phyloP scores from a whole-genome alignment of 2,797 vertebrate genomes.

The Bradypodion pumilum region DNA sequence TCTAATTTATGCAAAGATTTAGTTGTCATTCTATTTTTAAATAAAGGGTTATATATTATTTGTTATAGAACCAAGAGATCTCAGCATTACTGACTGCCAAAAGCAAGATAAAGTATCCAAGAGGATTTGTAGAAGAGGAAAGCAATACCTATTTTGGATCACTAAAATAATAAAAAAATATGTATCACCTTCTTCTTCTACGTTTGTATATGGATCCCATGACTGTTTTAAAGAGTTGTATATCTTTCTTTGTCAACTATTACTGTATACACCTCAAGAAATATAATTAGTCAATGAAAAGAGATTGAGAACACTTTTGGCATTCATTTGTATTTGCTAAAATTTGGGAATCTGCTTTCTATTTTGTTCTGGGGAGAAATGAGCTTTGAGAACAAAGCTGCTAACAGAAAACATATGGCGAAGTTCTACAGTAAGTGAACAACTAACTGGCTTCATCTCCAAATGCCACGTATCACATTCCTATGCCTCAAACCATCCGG shows the following conservation, averaged over 20 bases:
- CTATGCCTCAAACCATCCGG: conserved; percentile 67
- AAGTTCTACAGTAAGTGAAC: conserved; percentile 83
- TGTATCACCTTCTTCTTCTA: too few species aligned
- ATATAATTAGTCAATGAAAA: conserved; percentile 2
- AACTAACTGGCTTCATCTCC: conserved; percentile 82
- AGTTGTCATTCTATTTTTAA: neutral
- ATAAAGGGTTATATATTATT: neutral
- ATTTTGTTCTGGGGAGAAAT: conserved; percentile 64
- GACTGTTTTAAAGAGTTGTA: too few species aligned
- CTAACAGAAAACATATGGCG: conserved; percentile 95
- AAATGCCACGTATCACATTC: conserved; percentile 92
- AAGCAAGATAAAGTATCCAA: neutral
- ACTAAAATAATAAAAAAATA: too few species aligned
- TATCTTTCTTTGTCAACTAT: neutral
- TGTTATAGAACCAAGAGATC: neutral
- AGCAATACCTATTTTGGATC: too few species aligned
- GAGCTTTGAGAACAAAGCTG: conserved; percentile 74
- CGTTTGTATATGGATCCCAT: too few species aligned
- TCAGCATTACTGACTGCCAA: neutral
- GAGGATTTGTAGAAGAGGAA: neutral
- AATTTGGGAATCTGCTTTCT: conserved; percentile 59
- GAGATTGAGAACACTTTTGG: neutral
- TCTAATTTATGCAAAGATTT: neutral
- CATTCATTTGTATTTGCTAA: conserved; percentile 32
- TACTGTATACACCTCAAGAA: neutral